Conservation (phyloP, 2,113 vertebrate species). For the Reinhardtius hippoglossoides region DNA sequence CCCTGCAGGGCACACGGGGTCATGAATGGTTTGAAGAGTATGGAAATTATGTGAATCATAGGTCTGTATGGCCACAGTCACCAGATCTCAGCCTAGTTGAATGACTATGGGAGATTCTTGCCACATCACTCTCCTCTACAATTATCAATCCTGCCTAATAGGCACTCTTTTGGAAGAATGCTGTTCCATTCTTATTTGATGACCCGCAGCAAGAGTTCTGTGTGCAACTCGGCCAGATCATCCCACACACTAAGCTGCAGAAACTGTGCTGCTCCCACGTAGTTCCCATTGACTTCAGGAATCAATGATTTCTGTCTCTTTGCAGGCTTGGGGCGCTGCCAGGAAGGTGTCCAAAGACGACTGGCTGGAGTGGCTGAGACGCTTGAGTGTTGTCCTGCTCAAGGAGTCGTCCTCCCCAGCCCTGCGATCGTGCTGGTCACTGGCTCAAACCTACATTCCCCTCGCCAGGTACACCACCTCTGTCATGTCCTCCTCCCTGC, state of each 20-base stretch:
- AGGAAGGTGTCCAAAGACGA: constrained; percentile 98
- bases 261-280: constrained; percentile 37
- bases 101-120: not conserved
- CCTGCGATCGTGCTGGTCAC: constrained; percentile 95
- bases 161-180: not conserved
- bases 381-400: constrained; percentile 94
- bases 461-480: constrained; percentile 90
- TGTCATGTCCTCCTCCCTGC: not conserved
- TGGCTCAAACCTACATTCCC: constrained; percentile 98
- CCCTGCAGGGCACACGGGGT: not conserved
- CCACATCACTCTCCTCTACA: not conserved
- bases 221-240: not conserved
- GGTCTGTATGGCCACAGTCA: not conserved
- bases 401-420: constrained; percentile 98
- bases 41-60: constrained; percentile 4
- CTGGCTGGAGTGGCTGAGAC: constrained; percentile 96
- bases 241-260: constrained; percentile 32
- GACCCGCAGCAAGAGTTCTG: not conserved
- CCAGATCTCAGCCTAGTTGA: not conserved
- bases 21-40: not conserved
- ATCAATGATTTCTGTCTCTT: constrained; percentile 42
- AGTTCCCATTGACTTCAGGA: constrained; percentile 33
- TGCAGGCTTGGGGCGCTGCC: constrained; percentile 97
- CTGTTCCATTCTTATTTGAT: not conserved
- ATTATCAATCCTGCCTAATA: constrained; percentile 1